Conservation (phyloP, 2,113 vertebrate genomes). For the Uria lomvia region DNA sequence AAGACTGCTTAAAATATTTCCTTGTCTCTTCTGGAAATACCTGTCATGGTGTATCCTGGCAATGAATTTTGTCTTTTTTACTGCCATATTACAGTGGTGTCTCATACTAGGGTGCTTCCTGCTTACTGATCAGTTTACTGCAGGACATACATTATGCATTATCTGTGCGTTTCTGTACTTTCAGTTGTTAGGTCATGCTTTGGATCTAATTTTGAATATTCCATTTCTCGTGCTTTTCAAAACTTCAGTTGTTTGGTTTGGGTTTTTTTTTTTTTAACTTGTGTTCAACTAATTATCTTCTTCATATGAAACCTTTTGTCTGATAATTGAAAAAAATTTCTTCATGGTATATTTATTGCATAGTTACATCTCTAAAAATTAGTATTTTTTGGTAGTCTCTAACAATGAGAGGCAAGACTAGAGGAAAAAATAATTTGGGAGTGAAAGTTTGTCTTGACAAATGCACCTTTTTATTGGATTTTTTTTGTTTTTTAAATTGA, state of each 20-base stretch:
- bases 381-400: background rate
- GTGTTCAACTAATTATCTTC: background rate
- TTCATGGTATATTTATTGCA: background rate
- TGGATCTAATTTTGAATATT: background rate
- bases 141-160: background rate
- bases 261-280: background rate
- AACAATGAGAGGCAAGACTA: background rate
- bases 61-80: background rate
- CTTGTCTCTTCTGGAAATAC: background rate
- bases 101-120: background rate
- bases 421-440: background rate
- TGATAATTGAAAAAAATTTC: background rate
- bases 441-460: background rate
- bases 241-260: background rate
- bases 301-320: background rate
- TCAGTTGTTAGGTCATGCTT: background rate
- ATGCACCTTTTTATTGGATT: background rate
- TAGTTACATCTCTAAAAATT: background rate
- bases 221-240: background rate
- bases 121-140: background rate
- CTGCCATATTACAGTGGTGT: background rate
- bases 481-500: background rate
- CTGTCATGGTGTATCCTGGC: background rate
- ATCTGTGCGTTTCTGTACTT: background rate
- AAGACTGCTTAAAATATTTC: background rate